Conservation (phyloP, 2,113 vertebrate genomes). For the Symphodus melops region DNA sequence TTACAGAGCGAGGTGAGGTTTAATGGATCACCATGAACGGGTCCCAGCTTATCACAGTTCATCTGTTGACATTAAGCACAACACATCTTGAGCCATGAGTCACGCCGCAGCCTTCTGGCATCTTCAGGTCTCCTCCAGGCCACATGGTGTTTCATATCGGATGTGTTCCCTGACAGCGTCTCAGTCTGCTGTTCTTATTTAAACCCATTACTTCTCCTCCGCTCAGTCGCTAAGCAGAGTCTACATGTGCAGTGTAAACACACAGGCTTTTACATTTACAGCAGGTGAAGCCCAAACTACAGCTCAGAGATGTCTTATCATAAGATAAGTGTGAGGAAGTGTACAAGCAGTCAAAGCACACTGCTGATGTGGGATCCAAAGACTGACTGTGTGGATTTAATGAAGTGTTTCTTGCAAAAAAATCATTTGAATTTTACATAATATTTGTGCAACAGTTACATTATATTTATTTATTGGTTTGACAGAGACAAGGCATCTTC, state of each 20-base stretch:
- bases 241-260: neutral
- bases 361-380: neutral
- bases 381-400: neutral
- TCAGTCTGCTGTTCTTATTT: conserved; percentile 24
- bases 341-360: too few relatives aligned
- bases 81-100: conserved; percentile 15
- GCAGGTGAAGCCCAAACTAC: conserved; percentile 14
- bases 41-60: neutral
- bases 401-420: too few relatives aligned
- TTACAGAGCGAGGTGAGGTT: neutral
- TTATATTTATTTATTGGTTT: too few relatives aligned
- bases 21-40: conserved; percentile 10
- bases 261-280: neutral
- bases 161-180: neutral
- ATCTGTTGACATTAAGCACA: neutral
- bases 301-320: conserved; percentile 5
- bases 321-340: neutral
- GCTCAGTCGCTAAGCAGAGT: neutral
- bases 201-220: conserved; percentile 26
- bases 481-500: too few relatives aligned
- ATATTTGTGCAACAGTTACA: neutral
- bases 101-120: conserved; percentile 9
- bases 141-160: conserved; percentile 3
- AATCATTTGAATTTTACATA: too few relatives aligned
- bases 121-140: conserved; percentile 25